Evolutionary conservation across 2,113 vertebrate species (phyloP), one percentile per base, ranked within the genome.

Genomic region (Otolemur garnettii): DNA sequence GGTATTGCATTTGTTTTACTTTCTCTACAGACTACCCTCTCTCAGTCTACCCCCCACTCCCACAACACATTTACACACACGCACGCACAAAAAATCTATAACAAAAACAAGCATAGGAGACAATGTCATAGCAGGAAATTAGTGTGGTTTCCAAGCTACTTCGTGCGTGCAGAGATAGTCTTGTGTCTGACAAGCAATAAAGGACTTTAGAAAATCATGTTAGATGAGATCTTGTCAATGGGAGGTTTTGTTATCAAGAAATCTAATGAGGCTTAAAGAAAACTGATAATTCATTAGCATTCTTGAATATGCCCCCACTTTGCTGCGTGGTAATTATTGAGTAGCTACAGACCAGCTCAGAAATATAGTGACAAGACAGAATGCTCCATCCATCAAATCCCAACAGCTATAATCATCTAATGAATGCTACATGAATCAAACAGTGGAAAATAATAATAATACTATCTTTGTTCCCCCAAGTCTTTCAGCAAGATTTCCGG

Each of bases 241-340:
- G 97, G 80, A 97, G 97, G 92, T 90, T 97, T 98, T 11, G 0
- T 78, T 95, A 35, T 91, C 71, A 90, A 87, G 83, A 97, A 98
- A 97, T 96, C 87, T 96, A 95, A 94, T 92, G 91, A 98, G 92
- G 94, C 96, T 95, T 94, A 95, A 91, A 96, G 81, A 95, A 93
- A 77, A 96, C 60, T 64, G 75, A 82, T 85, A 87, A 96, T 94
- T 82, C 97, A 97, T 93, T 96, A 97, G 50, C 35, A 53, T 64
- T 96, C 77, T 15, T 91, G 88, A 97, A 33, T 38, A 95, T 68
- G 59, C 78, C 64, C 60, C 42, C 59, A 80, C 71, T 94, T 74
- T 50, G 50, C 7, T 89, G 81, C 12, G 2, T 74, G 90, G 94
- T 87, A 97, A 96, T 95, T 92, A 79, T 21, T 97, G 96, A 89